These are phyloP conservation scores for Calephelis perditalis DNA, from an alignment of 2,888 invertebrate genomes.

Conservation along the genomic window DNA sequence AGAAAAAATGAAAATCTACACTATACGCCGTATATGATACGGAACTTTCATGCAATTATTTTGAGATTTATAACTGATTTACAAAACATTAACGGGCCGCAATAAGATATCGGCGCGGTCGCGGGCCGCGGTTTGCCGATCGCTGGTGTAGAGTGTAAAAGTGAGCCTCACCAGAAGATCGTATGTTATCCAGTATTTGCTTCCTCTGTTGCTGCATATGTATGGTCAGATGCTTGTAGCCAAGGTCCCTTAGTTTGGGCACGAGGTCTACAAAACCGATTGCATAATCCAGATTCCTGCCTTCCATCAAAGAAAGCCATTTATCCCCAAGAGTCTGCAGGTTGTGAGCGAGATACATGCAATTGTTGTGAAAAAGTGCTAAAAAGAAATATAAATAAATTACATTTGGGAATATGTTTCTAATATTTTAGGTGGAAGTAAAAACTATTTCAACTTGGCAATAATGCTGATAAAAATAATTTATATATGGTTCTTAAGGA, in stretches of 20 bases:
- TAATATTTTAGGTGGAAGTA: no score
- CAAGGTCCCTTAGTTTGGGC: slow-evolving; percentile 81
- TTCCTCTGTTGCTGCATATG: slow-evolving; percentile 87
- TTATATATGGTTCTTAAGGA: no score
- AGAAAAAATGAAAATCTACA: no score
- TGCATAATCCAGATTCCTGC: slow-evolving; percentile 70
- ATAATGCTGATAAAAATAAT: no score
- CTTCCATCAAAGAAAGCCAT: slow-evolving; percentile 81
- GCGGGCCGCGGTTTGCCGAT: background rate
- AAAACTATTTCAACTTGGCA: no score
- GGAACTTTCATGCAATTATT: no score
- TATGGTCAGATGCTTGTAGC: slow-evolving; percentile 82
- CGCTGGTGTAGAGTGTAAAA: background rate
- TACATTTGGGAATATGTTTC: no score
- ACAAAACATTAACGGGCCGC: no score
- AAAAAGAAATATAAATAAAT: slow-evolving; percentile 33
- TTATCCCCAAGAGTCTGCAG: slow-evolving; percentile 82
- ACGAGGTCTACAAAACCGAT: slow-evolving; percentile 84
- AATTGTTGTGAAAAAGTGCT: slow-evolving; percentile 95
- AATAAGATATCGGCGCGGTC: no score
- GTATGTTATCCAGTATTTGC: slow-evolving; percentile 86
- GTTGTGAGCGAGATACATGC: slow-evolving; percentile 90
- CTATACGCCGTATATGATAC: no score
- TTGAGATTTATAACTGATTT: no score
- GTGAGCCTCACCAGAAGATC: slow-evolving; percentile 80